These are phyloP conservation scores for Drosophila monieri DNA, from an alignment of 2,888 invertebrate species.

Conservation along the genomic window DNA sequence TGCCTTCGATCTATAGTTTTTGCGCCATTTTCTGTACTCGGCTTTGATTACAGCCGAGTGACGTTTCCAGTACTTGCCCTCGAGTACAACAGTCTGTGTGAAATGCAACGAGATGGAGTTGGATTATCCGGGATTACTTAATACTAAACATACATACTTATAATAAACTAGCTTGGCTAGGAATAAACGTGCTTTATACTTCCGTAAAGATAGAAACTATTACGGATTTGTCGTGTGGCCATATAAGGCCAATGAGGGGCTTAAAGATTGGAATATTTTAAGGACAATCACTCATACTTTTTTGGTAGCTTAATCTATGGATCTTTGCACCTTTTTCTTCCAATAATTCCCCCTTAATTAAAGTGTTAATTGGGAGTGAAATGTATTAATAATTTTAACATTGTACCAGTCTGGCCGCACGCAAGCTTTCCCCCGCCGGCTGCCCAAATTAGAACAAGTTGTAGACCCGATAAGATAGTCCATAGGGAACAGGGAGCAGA, in stretches of 20 bases:
- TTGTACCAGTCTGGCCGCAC: background rate
- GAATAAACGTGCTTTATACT: constrained; percentile 33
- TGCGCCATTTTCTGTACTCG: constrained; percentile 99
- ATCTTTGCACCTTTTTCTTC: background rate
- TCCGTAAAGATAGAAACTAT: constrained; percentile 27
- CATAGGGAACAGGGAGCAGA: constrained; percentile 44
- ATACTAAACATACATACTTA: background rate
- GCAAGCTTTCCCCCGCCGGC: background rate
- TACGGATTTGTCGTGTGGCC: background rate
- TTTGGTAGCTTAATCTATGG: background rate
- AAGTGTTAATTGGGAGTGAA: background rate
- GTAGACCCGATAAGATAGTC: constrained; percentile 63
- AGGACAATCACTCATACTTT: no score
- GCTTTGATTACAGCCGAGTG: constrained; percentile 97
- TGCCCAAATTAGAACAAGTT: constrained; percentile 30
- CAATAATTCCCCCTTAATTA: background rate
- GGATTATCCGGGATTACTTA: background rate
- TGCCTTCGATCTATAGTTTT: constrained; percentile 88
- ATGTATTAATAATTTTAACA: background rate
- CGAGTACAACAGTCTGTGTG: constrained; percentile 96
- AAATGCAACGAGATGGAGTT: background rate
- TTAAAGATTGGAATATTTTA: no score
- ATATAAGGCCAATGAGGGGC: background rate
- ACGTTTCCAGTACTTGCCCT: constrained; percentile 99
- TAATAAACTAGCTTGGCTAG: constrained; percentile 28